Evolutionary conservation across 2,113 vertebrate genomes (phyloP).

Genomic region (Trematomus loennbergii): DNA sequence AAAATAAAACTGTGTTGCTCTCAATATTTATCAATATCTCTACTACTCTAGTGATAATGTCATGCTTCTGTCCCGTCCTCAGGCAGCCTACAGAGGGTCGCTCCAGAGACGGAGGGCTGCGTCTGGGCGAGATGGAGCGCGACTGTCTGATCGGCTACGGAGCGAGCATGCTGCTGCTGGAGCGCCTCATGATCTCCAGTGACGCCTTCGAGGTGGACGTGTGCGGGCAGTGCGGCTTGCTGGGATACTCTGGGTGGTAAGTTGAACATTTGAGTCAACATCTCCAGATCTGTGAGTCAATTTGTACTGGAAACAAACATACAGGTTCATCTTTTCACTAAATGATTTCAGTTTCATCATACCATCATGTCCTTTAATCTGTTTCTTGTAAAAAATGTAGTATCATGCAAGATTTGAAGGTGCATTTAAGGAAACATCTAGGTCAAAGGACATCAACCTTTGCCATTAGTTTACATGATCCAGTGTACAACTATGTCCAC

Average conservation of each 20-base stretch:
- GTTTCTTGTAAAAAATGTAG: no score
- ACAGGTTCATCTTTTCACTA: background rate
- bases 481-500: background rate
- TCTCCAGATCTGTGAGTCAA: background rate
- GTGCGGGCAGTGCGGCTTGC: slow-evolving; percentile 95
- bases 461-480: background rate
- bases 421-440: background rate
- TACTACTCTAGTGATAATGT: background rate
- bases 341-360: no score
- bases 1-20: background rate
- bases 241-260: slow-evolving; percentile 98
- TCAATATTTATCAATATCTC: background rate
- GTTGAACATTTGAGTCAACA: slow-evolving; percentile 28
- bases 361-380: no score
- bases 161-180: slow-evolving; percentile 96
- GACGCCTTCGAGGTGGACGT: slow-evolving; percentile 99
- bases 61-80: slow-evolving; percentile 34
- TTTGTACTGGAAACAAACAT: background rate
- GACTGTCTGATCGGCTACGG: slow-evolving; percentile 99
- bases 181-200: slow-evolving; percentile 99
- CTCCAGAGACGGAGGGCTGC: slow-evolving; percentile 95
- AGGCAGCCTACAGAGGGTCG: slow-evolving; percentile 98
- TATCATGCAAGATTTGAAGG: background rate
- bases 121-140: slow-evolving; percentile 98
- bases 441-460: background rate